A percentile compares a stretch with the other conserved stretches of the same genome.
phyloP scores from a whole-genome alignment of 2,797 vertebrate genomes.

The Gambusia yucatana region DNA sequence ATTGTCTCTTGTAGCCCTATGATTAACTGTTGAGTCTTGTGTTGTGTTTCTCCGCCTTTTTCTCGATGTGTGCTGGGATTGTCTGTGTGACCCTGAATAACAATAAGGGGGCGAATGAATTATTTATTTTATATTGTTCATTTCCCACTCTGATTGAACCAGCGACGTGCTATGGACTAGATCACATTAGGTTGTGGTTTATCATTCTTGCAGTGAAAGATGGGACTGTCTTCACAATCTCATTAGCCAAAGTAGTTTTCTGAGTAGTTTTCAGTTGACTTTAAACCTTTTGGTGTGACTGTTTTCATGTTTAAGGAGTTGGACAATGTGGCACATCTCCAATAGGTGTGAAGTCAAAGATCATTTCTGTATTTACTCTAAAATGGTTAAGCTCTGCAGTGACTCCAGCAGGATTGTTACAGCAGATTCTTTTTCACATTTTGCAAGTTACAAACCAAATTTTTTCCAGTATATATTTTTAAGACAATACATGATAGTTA shows the following conservation, averaged over 20 bases:
- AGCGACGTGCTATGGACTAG: conserved; percentile 9
- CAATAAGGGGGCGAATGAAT: conserved; percentile 58
- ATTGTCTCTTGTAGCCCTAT: conserved; percentile 53
- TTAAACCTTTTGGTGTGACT: conserved; percentile 15
- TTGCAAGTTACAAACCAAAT: not conserved
- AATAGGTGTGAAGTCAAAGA: conserved; percentile 22
- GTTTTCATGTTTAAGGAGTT: conserved; percentile 22
- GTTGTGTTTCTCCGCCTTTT: conserved; percentile 47
- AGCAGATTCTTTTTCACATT: not conserved
- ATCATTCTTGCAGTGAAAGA: conserved; percentile 43
- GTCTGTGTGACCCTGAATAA: conserved; percentile 71
- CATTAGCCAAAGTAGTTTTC: conserved; percentile 28
- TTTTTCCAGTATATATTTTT: not conserved
- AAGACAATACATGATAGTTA: not conserved
- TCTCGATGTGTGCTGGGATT: conserved; percentile 39
- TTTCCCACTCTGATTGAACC: conserved; percentile 53
- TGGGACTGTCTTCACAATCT: conserved; percentile 33
- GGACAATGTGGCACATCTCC: conserved; percentile 6
- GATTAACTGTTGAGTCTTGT: conserved; percentile 59
- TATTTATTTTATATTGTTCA: conserved; percentile 69
- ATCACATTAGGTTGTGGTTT: conserved; percentile 30
- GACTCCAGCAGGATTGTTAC: not conserved
- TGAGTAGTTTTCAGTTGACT: conserved; percentile 11
- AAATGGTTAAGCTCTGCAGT: not conserved
- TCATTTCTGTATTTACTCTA: not conserved